Conservation (phyloP, 2,113 vertebrate species). For the Dasyurus viverrinus region DNA sequence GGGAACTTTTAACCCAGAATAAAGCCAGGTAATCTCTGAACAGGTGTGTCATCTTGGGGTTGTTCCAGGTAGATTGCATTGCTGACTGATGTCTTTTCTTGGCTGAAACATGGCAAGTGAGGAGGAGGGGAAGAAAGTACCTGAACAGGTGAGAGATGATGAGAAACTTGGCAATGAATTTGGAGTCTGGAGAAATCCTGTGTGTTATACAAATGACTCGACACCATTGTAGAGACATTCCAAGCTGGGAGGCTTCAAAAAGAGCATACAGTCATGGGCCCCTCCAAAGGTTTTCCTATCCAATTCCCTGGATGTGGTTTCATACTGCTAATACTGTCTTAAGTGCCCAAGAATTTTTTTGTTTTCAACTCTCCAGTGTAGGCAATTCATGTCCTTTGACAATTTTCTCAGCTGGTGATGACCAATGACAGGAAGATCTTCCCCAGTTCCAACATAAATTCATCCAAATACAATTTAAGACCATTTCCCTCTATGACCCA, state of each 20-base stretch:
- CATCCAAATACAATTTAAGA: background rate
- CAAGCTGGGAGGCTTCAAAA: background rate
- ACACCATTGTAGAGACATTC: background rate
- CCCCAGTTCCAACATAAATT: slow-evolving; percentile 10
- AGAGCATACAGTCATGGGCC: background rate
- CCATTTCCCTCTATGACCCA: background rate
- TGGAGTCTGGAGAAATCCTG: background rate
- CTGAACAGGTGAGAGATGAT: slow-evolving; percentile 11
- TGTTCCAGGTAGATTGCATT: slow-evolving; percentile 36
- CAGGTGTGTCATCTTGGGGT: slow-evolving; percentile 26
- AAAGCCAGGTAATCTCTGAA: slow-evolving; percentile 33
- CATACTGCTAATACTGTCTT: background rate
- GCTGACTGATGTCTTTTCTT: slow-evolving; percentile 11
- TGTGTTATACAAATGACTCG: background rate
- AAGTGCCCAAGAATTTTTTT: background rate
- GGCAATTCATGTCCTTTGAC: background rate
- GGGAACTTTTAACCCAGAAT: slow-evolving; percentile 1
- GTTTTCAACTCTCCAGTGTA: background rate
- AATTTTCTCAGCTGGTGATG: background rate
- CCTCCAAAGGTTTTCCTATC: background rate
- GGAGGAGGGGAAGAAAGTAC: background rate
- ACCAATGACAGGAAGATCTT: background rate
- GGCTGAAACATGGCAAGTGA: slow-evolving; percentile 14
- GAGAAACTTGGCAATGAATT: background rate
- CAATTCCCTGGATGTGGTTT: background rate